These are phyloP conservation scores for Thunnus thynnus DNA, from an alignment of 2,113 vertebrate genomes.

Conservation along the genomic window DNA sequence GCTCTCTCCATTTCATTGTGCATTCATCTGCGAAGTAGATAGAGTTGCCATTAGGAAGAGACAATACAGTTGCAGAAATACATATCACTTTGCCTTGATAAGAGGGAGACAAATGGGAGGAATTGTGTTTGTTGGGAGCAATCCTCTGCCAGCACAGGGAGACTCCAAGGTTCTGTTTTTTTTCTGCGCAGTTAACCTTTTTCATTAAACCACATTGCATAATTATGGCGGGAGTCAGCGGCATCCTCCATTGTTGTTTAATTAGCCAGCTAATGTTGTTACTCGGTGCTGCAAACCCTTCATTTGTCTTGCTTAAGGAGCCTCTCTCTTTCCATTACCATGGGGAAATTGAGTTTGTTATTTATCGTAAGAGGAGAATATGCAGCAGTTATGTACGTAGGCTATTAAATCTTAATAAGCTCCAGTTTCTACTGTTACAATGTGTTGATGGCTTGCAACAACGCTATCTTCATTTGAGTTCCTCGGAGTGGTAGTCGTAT, in stretches of 20 bases:
- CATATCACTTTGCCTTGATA: slow-evolving; percentile 60
- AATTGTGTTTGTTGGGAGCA: slow-evolving; percentile 57
- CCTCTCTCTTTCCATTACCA: slow-evolving; percentile 75
- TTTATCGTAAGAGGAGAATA: slow-evolving; percentile 81
- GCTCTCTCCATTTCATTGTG: slow-evolving; percentile 63
- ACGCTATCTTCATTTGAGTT: slow-evolving; percentile 38
- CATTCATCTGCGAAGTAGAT: slow-evolving; percentile 68
- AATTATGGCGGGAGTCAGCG: slow-evolving; percentile 75
- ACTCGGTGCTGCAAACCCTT: slow-evolving; percentile 83
- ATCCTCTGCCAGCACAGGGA: slow-evolving; percentile 36
- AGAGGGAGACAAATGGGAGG: slow-evolving; percentile 57
- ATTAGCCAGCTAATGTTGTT: slow-evolving; percentile 89
- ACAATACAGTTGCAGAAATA: slow-evolving; percentile 60
- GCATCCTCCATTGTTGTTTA: slow-evolving; percentile 86
- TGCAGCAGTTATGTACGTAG: slow-evolving; percentile 63
- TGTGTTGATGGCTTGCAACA: slow-evolving; percentile 53
- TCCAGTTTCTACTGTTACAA: slow-evolving; percentile 67
- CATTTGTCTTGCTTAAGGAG: slow-evolving; percentile 89
- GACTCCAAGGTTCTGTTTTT: slow-evolving; percentile 65
- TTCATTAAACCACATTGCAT: slow-evolving; percentile 81
- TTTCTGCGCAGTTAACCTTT: slow-evolving; percentile 83
- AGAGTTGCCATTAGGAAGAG: slow-evolving; percentile 60
- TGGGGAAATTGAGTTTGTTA: slow-evolving; percentile 82
- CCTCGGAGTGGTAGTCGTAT: slow-evolving; percentile 6
- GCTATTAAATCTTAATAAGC: slow-evolving; percentile 84